A percentile compares a stretch with the other conserved stretches of the same genome.
These are phyloP conservation scores for Cyphomyrus plagiostoma DNA, from an alignment of 2,113 vertebrate genomes.

Conservation along the genomic window DNA sequence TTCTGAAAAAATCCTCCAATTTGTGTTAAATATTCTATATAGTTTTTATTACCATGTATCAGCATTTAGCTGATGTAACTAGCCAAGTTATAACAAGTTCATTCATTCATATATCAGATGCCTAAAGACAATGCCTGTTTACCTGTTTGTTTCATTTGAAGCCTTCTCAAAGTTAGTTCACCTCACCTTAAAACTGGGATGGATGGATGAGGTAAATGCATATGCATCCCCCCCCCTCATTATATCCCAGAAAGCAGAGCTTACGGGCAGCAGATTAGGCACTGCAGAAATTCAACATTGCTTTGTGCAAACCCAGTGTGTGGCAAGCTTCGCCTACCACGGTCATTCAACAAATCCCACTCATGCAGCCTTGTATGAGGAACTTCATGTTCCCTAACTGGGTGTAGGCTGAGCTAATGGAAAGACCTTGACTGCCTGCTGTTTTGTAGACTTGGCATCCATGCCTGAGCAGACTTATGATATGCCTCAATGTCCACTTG, in stretches of 20 bases:
- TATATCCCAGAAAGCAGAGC: neutral
- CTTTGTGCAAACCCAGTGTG: neutral
- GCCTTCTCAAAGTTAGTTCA: constrained; percentile 60
- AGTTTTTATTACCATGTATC: neutral
- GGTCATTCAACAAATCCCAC: neutral
- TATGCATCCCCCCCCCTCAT: neutral
- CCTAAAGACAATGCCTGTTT: constrained; percentile 36
- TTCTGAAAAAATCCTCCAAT: neutral
- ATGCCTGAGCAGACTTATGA: neutral
- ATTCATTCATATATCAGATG: neutral
- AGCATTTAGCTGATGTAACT: neutral
- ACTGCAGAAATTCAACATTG: neutral
- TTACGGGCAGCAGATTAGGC: neutral
- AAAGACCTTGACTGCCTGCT: neutral
- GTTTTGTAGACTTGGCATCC: neutral
- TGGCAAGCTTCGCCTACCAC: neutral
- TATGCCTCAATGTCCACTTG: neutral
- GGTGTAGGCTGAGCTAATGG: neutral
- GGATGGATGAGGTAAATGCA: constrained; percentile 38
- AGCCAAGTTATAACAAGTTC: neutral
- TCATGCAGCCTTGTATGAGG: neutral
- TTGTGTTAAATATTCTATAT: neutral
- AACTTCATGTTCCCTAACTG: neutral
- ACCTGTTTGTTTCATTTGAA: constrained; percentile 48
- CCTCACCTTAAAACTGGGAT: constrained; percentile 47